phyloP scores from a whole-genome alignment of 2,797 vertebrate genomes.

The Anguilla megastoma region DNA sequence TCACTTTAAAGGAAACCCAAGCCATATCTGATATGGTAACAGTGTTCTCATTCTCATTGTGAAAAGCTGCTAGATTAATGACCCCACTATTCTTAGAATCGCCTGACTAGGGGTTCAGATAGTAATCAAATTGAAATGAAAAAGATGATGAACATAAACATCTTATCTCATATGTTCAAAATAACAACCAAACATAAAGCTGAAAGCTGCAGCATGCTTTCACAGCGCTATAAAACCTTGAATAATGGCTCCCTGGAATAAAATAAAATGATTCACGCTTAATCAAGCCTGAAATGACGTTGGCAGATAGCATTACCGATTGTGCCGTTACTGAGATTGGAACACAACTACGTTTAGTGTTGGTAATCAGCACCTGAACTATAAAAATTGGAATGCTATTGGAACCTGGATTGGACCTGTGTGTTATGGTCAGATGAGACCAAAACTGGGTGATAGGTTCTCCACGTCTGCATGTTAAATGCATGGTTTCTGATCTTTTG shows the following conservation, averaged over 20 bases:
- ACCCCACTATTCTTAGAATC: background rate
- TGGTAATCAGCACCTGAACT: conserved; percentile 70
- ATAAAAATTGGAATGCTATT: conserved; percentile 37
- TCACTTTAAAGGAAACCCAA: background rate
- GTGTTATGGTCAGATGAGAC: background rate
- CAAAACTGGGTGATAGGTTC: background rate
- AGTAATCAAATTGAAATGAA: background rate
- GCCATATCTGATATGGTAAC: background rate
- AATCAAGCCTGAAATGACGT: conserved; percentile 80
- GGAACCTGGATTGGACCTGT: background rate
- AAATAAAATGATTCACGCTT: conserved; percentile 77
- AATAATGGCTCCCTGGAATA: conserved; percentile 79
- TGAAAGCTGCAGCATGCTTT: background rate
- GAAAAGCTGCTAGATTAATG: background rate
- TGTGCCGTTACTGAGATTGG: conserved; percentile 69
- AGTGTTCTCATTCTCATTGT: background rate
- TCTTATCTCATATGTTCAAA: background rate
- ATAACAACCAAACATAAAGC: background rate
- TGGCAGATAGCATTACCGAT: conserved; percentile 74
- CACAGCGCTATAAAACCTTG: conserved; percentile 64
- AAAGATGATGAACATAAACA: background rate
- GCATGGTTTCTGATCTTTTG: background rate
- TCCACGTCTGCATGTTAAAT: background rate
- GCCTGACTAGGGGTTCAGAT: background rate
- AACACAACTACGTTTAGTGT: conserved; percentile 74